phyloP scores from a whole-genome alignment of 2,797 vertebrate species.

The Melopsittacus undulatus region DNA sequence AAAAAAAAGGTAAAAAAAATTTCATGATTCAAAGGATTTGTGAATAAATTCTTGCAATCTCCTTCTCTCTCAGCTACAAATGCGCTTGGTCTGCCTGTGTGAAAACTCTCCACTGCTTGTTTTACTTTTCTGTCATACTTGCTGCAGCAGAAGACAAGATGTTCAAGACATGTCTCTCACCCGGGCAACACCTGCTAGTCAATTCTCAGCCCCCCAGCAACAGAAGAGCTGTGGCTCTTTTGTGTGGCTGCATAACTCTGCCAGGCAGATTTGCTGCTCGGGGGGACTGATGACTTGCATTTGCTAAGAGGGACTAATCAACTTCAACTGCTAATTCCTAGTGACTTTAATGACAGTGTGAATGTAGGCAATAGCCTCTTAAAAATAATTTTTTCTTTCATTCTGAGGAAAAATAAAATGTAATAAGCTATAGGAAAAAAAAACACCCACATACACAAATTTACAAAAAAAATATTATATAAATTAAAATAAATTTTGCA shows the following conservation, averaged over 20 bases:
- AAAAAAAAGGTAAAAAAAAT: background rate
- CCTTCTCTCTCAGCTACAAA: background rate
- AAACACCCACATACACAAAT: background rate
- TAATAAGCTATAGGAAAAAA: background rate
- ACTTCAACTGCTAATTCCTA: background rate
- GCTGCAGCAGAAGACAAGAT: background rate
- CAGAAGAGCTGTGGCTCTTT: background rate
- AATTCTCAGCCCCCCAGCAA: background rate
- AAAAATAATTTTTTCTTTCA: background rate
- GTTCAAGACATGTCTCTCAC: background rate
- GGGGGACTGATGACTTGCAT: background rate
- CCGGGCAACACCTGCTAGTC: background rate
- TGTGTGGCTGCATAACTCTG: background rate
- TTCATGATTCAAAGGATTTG: background rate
- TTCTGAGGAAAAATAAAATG: background rate
- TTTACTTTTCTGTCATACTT: background rate
- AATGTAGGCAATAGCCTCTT: background rate
- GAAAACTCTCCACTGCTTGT: background rate
- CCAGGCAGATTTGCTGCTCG: background rate
- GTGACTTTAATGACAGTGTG: conserved; percentile 1
- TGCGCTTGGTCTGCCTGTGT: background rate
- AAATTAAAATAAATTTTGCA: background rate
- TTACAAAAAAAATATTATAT: background rate
- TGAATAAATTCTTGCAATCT: background rate
- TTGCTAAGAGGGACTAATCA: background rate